Conservation (phyloP, 2,888 invertebrate species). For the Silvanus unidentatus region DNA sequence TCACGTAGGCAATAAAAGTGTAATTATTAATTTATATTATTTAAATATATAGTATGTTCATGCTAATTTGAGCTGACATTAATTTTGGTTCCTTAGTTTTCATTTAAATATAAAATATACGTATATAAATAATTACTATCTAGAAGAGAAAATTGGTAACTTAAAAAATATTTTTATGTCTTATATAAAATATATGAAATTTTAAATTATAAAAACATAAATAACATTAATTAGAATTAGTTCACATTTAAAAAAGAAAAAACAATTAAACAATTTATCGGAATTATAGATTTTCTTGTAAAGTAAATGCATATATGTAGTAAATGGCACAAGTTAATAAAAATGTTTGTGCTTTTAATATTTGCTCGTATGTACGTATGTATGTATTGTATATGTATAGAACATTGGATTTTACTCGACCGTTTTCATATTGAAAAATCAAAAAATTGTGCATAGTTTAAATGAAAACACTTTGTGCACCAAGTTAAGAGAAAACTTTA, state of each 20-base stretch:
- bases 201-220: conserved; percentile 28
- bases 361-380: neutral
- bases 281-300: conserved; percentile 7
- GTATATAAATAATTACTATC: too few species aligned
- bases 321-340: conserved; percentile 10
- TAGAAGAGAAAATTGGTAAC: too few species aligned
- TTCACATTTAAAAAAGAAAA: conserved; percentile 28
- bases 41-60: conserved; percentile 11
- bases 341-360: neutral
- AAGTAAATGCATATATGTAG: conserved; percentile 21
- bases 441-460: too few species aligned
- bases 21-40: conserved; percentile 16
- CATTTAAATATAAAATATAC: too few species aligned
- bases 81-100: conserved; percentile 35
- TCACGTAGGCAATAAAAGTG: conserved; percentile 22
- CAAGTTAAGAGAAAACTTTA: too few species aligned
- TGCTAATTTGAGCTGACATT: conserved; percentile 40
- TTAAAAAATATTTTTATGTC: too few species aligned
- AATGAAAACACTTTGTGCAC: too few species aligned
- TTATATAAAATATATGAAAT: too few species aligned
- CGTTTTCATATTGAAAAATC: too few species aligned
- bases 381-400: too few species aligned
- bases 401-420: too few species aligned
- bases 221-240: conserved; percentile 35
- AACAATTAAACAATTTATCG: conserved; percentile 24